Evolutionary conservation across 1,140 invertebrate genomes (phyloP), one percentile per base, ranked within the genome.

Genomic region (Acromyrmex heyeri): DNA sequence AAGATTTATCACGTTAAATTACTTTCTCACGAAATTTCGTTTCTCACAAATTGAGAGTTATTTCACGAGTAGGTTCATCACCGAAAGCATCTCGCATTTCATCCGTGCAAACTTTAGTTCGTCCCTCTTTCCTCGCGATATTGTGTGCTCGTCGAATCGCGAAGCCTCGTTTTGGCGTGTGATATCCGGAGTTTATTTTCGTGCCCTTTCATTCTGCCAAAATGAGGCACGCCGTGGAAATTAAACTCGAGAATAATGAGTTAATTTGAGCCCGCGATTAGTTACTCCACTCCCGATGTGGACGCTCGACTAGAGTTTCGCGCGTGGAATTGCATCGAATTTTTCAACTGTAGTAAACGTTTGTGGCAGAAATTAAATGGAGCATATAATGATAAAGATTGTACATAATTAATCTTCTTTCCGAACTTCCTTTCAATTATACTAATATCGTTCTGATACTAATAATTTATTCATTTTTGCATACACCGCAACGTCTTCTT

Each of bases 211-310:
- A 21, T 61, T 75, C 44, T 48, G 24, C 18, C 79, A 24, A 82
- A 82, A 73, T 72, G 69, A 83, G 69, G 24, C 67, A 75, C 55
- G 38, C 38, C 69, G 69, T 55, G 55, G 38, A 75, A 73, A 75
- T 83, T 83, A 83, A 83, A 75, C 38, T 75, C 38, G 57, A 59
- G 55, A 83, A 83, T 83, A 83, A 83, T 83, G 79, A 75, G 79
- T 83, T 83, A 83, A 83, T 83, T 83, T 75, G 69, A 83, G 14
- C 57, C 12, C 55, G 18, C 69, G 79, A 83, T 83, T 83, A 82
- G 79, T 82, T 82, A 83, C 69, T 73, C 55, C 24, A 38, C 21
- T n/a, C 1, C 30, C 57, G 21, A 30, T 50, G 24, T 64, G 18
- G 24, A 78, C 59, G 27, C 7, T 16, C 5, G 30, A 34, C 14